Evolutionary conservation across 2,113 vertebrate genomes (phyloP), one percentile per base, ranked within the genome.

Genomic region (Bungarus multicinctus): DNA sequence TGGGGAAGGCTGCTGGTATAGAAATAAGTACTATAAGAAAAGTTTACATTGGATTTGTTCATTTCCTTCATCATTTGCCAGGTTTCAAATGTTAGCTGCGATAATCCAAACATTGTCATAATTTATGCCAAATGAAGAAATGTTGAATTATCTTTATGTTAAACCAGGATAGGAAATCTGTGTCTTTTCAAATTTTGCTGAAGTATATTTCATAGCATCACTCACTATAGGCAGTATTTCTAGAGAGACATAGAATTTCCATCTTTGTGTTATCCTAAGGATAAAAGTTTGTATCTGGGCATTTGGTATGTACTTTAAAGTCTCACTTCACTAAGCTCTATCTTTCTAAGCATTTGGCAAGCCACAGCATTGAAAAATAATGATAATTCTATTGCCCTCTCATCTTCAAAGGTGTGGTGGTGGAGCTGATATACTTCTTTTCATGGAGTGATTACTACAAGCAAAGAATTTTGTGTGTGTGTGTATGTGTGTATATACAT

Each of bases 321-420:
- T 92, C 91, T 95, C 90, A 81, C 94, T 95, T 96, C 93, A 86
- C 92, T 0, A 85, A 0, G 93, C 96, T 92, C 95, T 96, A 95
- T 95, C 93, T 95, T 92, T 91, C 94, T 96, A 93, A 89, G 50
- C 55, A 94, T 95, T 96, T 97, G 95, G 96, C 96, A 96, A 94
- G 95, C 97, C 97, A 95, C 96, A 95, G 96, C 96, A 97, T 96
- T 94, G 96, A 97, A 95, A 96, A 97, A 96, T 98, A 96, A 96
- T 97, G 97, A 96, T 96, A 97, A 97, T 97, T 96, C 96, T 96
- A 95, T 97, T 89, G 92, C 95, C 34, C 85, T 93, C 93, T 94
- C 92, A 23, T 93, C 10, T 6, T 94, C 94, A 94, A 94, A 91
- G 88, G 94, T 81, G 39, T 81, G 39, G 90, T 93, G 58, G 57